These are phyloP conservation scores for Cybosia mesomella DNA, from an alignment of 2,888 invertebrate species.

Conservation along the genomic window DNA sequence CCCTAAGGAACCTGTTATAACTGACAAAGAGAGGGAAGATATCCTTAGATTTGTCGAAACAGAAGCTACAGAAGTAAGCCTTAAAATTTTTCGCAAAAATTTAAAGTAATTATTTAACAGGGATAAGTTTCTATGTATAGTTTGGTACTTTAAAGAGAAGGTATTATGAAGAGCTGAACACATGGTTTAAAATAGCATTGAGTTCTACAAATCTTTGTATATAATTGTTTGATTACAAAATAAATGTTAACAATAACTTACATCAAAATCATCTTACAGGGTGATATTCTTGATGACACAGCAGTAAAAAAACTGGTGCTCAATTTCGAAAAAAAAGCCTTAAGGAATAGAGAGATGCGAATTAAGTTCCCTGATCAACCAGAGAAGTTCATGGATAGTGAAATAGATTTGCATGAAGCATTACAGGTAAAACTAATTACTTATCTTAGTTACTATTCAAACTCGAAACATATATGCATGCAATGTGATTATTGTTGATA, in stretches of 20 bases:
- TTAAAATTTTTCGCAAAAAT: background rate
- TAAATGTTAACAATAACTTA: background rate
- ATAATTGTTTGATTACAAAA: background rate
- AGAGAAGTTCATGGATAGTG: conserved; percentile 99
- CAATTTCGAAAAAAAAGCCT: conserved; percentile 97
- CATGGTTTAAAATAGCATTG: background rate
- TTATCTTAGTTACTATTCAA: background rate
- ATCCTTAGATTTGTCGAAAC: conserved; percentile 94
- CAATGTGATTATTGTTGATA: too few relatives aligned
- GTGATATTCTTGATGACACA: conserved; percentile 95
- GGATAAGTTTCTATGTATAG: background rate
- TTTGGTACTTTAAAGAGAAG: background rate
- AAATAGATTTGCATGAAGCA: conserved; percentile 96
- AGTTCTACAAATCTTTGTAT: background rate
- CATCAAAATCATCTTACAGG: conserved; percentile 75
- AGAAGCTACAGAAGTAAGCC: conserved; percentile 90
- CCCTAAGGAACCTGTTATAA: conserved; percentile 88
- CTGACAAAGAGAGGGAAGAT: conserved; percentile 92
- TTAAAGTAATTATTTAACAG: background rate
- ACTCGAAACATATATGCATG: background rate
- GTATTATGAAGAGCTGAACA: background rate
- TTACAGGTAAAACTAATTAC: conserved; percentile 88
- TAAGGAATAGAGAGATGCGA: conserved; percentile 98
- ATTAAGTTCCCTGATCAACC: conserved; percentile 99
- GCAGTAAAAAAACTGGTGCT: conserved; percentile 95